Percentiles rank a stretch among this genome's conserved stretches.
These are phyloP conservation scores for Eulacestoma nigropectus DNA, from an alignment of 2,113 vertebrate genomes.

Conservation along the genomic window DNA sequence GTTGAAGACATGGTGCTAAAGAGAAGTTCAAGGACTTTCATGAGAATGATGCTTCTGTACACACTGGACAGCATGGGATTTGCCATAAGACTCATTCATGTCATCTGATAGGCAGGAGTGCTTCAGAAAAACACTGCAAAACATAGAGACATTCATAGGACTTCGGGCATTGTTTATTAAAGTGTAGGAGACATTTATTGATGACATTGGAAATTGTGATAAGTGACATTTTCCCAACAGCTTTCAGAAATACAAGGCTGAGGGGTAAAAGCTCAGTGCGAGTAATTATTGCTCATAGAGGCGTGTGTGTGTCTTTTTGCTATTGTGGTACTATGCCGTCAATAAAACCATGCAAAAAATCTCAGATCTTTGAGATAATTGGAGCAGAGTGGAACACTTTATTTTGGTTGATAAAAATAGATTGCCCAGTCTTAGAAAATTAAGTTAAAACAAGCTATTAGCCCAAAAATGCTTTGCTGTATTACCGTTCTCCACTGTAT, in stretches of 20 bases:
- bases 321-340: fast-evolving
- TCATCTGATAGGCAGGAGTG: not conserved
- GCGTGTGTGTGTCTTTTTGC: not conserved
- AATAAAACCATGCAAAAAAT: not conserved
- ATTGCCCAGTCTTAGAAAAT: not conserved
- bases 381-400: not conserved
- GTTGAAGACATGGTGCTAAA: not conserved
- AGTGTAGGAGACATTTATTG: not conserved
- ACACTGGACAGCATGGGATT: not conserved
- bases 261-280: not conserved
- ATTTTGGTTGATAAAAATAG: not conserved
- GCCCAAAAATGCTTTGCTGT: not conserved
- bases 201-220: not conserved
- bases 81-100: not conserved
- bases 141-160: not conserved
- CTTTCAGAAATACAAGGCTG: not conserved
- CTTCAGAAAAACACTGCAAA: not conserved
- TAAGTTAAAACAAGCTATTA: not conserved
- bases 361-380: not conserved
- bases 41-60: not conserved
- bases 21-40: not conserved
- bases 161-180: not conserved
- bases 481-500: not conserved
- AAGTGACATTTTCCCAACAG: not conserved
- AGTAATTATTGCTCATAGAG: not conserved